Conservation (phyloP, 2,797 vertebrate genomes). For the Choloepus didactylus region DNA sequence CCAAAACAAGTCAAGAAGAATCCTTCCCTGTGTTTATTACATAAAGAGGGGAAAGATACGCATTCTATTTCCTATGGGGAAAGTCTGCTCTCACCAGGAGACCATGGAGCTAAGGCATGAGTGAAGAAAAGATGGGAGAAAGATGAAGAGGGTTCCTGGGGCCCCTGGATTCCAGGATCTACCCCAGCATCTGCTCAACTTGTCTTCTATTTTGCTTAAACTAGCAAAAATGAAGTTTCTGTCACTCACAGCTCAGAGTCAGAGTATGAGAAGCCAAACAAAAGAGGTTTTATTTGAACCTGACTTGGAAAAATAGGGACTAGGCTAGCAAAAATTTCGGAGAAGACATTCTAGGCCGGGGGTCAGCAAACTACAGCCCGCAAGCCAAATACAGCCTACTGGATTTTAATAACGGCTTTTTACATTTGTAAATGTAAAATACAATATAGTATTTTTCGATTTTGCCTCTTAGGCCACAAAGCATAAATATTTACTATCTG, state of each 20-base stretch:
- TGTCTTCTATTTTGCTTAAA: neutral
- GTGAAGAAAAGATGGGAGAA: neutral
- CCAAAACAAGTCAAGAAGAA: neutral
- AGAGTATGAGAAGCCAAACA: neutral
- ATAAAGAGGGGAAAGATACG: neutral
- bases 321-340: neutral
- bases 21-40: neutral
- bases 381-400: neutral
- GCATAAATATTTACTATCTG: neutral
- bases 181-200: neutral
- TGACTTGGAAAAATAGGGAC: neutral
- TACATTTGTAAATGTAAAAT: neutral
- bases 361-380: neutral
- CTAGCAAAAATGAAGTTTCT: neutral
- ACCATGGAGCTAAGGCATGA: neutral
- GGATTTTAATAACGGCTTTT: constrained; percentile 5
- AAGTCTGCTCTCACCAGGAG: neutral
- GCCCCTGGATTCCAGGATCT: neutral
- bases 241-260: constrained; percentile 7
- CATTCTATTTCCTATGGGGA: neutral
- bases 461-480: constrained; percentile 33
- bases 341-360: neutral
- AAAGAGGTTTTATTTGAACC: constrained; percentile 12
- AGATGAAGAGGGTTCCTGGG: neutral
- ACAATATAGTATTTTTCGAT: neutral